A percentile compares a stretch with the other conserved stretches of the same genome.
These are phyloP conservation scores for Rhinichthys osculus DNA, from an alignment of 2,797 vertebrate species.

Conservation along the genomic window DNA sequence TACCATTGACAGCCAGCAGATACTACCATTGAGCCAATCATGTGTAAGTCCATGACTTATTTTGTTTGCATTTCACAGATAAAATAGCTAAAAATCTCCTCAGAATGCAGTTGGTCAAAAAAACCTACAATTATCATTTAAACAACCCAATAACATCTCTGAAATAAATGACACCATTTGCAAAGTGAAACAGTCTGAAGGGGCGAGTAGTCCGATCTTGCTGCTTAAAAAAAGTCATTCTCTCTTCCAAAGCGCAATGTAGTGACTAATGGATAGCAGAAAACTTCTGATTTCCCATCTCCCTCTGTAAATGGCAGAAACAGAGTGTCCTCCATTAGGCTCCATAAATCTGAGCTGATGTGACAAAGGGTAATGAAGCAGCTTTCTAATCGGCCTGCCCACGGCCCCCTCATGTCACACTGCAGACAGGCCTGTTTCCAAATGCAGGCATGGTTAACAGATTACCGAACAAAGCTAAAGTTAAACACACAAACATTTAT, in stretches of 20 bases:
- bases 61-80: conserved; percentile 12
- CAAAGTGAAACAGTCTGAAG: conserved; percentile 11
- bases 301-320: conserved; percentile 54
- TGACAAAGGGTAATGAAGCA: conserved; percentile 61
- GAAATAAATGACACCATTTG: neutral
- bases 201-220: neutral
- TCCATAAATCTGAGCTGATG: conserved; percentile 59
- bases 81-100: conserved; percentile 4
- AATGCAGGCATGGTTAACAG: conserved; percentile 33
- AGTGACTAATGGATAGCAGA: conserved; percentile 40
- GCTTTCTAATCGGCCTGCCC: conserved; percentile 49
- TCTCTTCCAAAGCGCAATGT: conserved; percentile 25
- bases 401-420: conserved; percentile 33
- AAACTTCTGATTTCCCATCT: conserved; percentile 51
- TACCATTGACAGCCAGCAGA: conserved; percentile 43
- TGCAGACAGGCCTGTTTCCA: conserved; percentile 13
- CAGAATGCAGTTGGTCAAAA: neutral
- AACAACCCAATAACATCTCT: neutral
- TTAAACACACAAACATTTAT: conserved; percentile 27
- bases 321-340: conserved; percentile 54
- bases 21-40: conserved; percentile 49
- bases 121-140: neutral
- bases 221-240: conserved; percentile 25
- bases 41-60: neutral
- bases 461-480: conserved; percentile 25